phyloP scores from a whole-genome alignment of 2,797 vertebrate species.

The Natrix natrix region DNA sequence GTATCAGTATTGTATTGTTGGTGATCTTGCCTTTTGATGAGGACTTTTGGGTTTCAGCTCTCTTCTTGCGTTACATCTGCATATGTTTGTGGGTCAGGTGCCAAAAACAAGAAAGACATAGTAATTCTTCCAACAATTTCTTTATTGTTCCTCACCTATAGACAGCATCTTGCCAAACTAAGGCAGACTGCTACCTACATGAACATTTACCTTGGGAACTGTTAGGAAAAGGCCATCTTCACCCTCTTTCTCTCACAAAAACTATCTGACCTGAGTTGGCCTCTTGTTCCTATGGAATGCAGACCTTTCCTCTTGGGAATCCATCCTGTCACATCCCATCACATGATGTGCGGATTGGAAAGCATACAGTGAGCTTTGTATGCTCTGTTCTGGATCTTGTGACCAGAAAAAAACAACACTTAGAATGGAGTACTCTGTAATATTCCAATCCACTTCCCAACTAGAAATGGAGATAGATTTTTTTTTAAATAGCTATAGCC shows the following conservation, averaged over 20 bases:
- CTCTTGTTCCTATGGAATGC: not conserved
- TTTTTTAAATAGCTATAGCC: not conserved
- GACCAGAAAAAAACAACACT: not conserved
- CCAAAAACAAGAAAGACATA: not conserved
- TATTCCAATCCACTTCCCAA: not conserved
- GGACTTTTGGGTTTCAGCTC: not conserved
- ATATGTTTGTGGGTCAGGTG: not conserved
- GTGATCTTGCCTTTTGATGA: not conserved
- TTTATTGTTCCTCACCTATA: not conserved
- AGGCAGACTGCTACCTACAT: not conserved
- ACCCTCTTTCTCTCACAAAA: not conserved
- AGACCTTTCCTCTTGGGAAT: not conserved
- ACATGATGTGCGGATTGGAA: not conserved
- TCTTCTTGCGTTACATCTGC: not conserved
- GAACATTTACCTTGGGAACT: not conserved
- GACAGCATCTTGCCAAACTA: not conserved
- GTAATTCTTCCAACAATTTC: not conserved
- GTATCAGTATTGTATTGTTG: not conserved
- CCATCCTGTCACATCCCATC: not conserved
- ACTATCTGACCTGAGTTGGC: not conserved
- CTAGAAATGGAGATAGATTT: not conserved
- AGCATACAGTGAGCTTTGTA: not conserved
- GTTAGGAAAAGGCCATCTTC: not conserved
- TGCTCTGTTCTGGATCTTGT: not conserved
- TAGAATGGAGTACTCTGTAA: not conserved